Percentiles rank a stretch among this genome's conserved stretches.
Conservation (phyloP, 2,888 invertebrate genomes). For the Tiliacea aurago region DNA sequence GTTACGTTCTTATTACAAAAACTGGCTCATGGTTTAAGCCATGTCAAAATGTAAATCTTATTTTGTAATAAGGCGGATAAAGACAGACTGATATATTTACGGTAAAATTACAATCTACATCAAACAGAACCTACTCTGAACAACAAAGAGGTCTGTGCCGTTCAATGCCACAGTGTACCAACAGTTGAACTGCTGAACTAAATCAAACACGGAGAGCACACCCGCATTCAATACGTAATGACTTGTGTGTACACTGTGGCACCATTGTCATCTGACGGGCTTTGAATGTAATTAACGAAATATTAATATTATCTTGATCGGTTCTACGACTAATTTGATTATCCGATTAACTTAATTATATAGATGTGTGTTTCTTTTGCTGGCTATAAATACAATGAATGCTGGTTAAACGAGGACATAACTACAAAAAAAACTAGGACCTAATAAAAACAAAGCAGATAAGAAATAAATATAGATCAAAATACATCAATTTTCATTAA, state of each 20-base stretch:
- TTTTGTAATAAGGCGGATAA: no score
- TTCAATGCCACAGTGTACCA: constrained; percentile 11
- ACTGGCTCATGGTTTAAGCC: no score
- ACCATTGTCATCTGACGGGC: not conserved
- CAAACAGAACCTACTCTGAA: not conserved
- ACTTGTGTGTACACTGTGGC: constrained; percentile 2
- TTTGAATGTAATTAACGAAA: not conserved
- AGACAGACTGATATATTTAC: not conserved
- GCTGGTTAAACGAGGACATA: not conserved
- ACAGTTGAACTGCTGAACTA: constrained; percentile 32
- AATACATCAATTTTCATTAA: no score
- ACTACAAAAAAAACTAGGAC: not conserved
- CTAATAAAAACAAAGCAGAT: not conserved
- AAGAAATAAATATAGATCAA: not conserved
- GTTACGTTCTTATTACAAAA: no score
- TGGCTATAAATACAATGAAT: not conserved
- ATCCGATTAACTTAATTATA: not conserved
- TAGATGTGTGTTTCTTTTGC: not conserved
- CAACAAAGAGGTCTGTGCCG: constrained; percentile 29
- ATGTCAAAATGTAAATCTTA: no score
- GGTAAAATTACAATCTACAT: not conserved
- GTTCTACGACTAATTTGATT: no score
- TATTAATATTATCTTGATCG: not conserved
- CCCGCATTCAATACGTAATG: constrained; percentile 46
- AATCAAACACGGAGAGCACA: constrained; percentile 27